Percentiles rank a stretch among this genome's conserved stretches.
Evolutionary conservation across 2,888 invertebrate species (phyloP).

Genomic region (Habroteleia sp.): DNA sequence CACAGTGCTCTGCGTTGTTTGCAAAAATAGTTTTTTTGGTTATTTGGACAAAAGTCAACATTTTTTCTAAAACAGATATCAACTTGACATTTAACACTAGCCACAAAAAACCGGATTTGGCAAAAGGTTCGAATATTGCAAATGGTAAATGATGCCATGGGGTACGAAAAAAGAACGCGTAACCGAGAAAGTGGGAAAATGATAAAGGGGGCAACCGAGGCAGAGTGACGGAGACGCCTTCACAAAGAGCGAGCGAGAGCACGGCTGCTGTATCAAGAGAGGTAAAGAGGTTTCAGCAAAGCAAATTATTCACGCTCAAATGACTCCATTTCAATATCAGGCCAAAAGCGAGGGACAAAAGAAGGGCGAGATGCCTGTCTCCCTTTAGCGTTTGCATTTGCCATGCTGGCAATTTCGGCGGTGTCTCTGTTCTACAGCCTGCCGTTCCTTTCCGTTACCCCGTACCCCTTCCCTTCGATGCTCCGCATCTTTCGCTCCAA

Average conservation of each 20-base stretch:
- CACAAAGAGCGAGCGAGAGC: conserved; percentile 61
- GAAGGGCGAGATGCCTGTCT: conserved; percentile 82
- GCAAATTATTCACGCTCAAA: conserved; percentile 88
- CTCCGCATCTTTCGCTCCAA: conserved; percentile 53
- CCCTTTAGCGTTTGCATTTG: conserved; percentile 78
- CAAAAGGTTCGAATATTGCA: conserved; percentile 40
- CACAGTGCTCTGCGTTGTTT: no score
- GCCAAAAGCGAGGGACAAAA: conserved; percentile 82
- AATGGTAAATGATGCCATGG: conserved; percentile 34
- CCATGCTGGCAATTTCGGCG: conserved; percentile 64
- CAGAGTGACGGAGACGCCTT: conserved; percentile 4
- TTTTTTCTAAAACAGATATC: no score
- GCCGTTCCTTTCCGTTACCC: conserved; percentile 21
- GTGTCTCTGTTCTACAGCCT: conserved; percentile 55
- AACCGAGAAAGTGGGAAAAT: conserved; percentile 29
- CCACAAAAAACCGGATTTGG: conserved; percentile 10
- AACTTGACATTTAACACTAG: not conserved
- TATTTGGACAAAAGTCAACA: no score
- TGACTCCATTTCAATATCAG: conserved; percentile 87
- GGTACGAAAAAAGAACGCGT: conserved; percentile 19
- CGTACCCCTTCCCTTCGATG: conserved; percentile 4
- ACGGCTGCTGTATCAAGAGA: conserved; percentile 62
- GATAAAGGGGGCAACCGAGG: conserved; percentile 39
- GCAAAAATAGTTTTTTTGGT: not conserved
- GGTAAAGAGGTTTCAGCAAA: conserved; percentile 81